Evolutionary conservation across 1,140 invertebrate species (phyloP), one percentile per base, ranked within the genome.

Genomic region (Aculops lycopersici): DNA sequence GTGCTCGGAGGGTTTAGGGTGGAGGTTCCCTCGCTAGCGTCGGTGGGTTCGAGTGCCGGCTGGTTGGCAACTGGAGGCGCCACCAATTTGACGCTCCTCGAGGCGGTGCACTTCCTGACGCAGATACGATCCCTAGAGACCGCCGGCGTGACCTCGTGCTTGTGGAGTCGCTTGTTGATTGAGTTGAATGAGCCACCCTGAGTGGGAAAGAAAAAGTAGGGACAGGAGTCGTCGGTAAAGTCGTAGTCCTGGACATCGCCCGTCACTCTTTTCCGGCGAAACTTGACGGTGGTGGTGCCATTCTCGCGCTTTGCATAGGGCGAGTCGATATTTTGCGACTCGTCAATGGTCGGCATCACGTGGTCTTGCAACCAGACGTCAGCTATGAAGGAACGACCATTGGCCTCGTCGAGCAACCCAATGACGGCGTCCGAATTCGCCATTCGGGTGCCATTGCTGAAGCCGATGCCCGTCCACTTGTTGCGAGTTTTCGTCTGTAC

Each of bases 401-500:
- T 39, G 61, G 50, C 59, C 50, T 80, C 75, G 12, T 84, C 70
- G 73, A 76, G 81, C 8, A 31, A 8, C 8, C 79, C 79, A 14
- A 88, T 59, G 5, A 86, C 67, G 0, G 74, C 74, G 52, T 79
- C 75, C 0, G 71, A 72, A 60, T 75, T 68, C 4, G 70, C 64
- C 80, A 86, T 86, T 52, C 67, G 70, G 43, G 69, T 68, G 50
- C 80, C 70, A 41, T 77, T 63, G 20, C 77, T 81, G 56, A 92
- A 86, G 13, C 73, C 83, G 45, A 92, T 77, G 2, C 83, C 86
- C 2, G 81, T 86, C 86, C 86, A 94, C 13, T 66, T 64, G 43
- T 80, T 69, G 0, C 65, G 69, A 44, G 80, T 62, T 12, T 66
- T 70, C 0, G 78, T 83, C 15, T 69, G 65, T n/a, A 94, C 71